Percentiles rank a stretch among this genome's conserved stretches.
Evolutionary conservation across 2,113 vertebrate species (phyloP).

Genomic region (Gobius niger): DNA sequence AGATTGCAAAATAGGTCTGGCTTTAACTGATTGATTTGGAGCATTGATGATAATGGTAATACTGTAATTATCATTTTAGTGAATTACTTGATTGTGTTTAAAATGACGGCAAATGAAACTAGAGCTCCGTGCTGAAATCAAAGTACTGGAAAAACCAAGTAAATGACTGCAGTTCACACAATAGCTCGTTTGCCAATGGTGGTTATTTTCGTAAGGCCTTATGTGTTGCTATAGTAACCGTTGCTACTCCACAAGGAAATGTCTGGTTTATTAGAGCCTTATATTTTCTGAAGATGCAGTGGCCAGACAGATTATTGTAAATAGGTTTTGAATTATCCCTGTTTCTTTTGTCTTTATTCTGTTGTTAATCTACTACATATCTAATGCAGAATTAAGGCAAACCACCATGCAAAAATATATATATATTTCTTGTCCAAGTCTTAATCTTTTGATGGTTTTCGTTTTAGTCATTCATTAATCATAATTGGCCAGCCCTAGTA

Average conservation of each 20-base stretch:
- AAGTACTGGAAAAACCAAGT: conserved; percentile 30
- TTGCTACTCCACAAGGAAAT: conserved; percentile 62
- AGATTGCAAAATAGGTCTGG: no score
- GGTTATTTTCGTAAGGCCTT: conserved; percentile 68
- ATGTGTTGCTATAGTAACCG: conserved; percentile 78
- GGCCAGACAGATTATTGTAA: background rate
- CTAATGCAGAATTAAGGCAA: background rate
- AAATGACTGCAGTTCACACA: conserved; percentile 32
- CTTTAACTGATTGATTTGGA: no score
- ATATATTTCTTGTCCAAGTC: no score
- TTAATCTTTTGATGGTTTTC: no score
- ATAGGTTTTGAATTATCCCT: background rate
- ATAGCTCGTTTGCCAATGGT: conserved; percentile 56
- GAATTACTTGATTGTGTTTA: background rate
- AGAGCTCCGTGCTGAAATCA: background rate
- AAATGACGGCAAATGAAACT: background rate
- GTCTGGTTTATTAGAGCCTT: conserved; percentile 54
- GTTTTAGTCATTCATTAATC: no score
- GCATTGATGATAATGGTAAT: no score
- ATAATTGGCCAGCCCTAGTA: background rate
- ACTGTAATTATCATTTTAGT: no score
- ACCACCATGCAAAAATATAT: no score
- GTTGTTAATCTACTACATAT: background rate
- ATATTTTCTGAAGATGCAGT: conserved; percentile 26
- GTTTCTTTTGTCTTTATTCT: background rate